Percentiles rank a stretch among this genome's conserved stretches.
Conservation (phyloP, 2,797 vertebrate genomes). For the Silurus aristotelis region DNA sequence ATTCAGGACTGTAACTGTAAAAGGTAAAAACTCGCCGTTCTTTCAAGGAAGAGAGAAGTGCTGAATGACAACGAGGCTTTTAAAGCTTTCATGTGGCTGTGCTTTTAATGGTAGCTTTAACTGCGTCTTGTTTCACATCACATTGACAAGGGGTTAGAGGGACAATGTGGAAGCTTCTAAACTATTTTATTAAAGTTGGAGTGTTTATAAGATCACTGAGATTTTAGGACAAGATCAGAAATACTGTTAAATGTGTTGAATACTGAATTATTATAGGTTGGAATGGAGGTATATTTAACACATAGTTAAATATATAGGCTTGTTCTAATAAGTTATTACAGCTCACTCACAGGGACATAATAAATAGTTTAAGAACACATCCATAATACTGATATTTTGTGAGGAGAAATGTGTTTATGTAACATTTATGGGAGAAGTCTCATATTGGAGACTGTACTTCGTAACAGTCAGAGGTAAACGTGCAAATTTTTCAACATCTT, state of each 20-base stretch:
- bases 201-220: not conserved
- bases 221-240: not conserved
- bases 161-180: not conserved
- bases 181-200: not conserved
- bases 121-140: not conserved
- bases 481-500: not conserved
- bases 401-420: not conserved
- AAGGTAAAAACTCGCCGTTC: constrained; percentile 43
- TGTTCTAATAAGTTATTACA: not conserved
- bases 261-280: not conserved
- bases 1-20: constrained; percentile 42
- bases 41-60: constrained; percentile 11
- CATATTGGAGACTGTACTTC: not conserved
- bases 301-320: not conserved
- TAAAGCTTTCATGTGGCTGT: not conserved
- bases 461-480: not conserved
- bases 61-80: constrained; percentile 3
- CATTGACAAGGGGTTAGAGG: not conserved
- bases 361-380: not conserved
- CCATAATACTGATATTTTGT: not conserved
- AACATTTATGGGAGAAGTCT: not conserved
- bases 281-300: too few species aligned
- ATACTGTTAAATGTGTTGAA: not conserved
- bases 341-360: not conserved
- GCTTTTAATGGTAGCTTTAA: constrained; percentile 11